Evolutionary conservation across 1,140 invertebrate species (phyloP).

Genomic region (Liolophura sinensis): DNA sequence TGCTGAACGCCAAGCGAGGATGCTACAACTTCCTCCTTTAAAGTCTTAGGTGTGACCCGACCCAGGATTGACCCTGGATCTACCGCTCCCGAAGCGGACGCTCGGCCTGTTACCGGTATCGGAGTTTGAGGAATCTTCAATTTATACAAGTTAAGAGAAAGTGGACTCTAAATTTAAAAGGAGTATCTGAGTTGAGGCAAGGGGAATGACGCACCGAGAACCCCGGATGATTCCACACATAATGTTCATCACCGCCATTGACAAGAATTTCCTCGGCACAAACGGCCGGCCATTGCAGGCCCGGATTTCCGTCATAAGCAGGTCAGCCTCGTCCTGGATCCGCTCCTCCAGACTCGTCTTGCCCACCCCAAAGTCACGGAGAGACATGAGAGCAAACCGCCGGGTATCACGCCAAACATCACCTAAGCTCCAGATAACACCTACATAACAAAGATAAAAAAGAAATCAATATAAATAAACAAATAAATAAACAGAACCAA

Average conservation of each 20-base stretch:
- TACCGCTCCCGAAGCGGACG: too few relatives aligned
- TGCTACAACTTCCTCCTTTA: too few relatives aligned
- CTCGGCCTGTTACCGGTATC: too few relatives aligned
- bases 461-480: too few relatives aligned
- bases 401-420: slow-evolving; percentile 90
- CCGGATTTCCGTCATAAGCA: slow-evolving; percentile 4
- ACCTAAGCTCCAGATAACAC: slow-evolving; percentile 88
- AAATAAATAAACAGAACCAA: too few relatives aligned
- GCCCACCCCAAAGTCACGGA: slow-evolving; percentile 80
- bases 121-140: not conserved
- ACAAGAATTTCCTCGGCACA: slow-evolving; percentile 12
- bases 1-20: too few relatives aligned
- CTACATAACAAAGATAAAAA: slow-evolving; percentile 49
- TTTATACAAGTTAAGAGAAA: not conserved
- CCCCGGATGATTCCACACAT: slow-evolving; percentile 28
- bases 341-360: slow-evolving; percentile 23
- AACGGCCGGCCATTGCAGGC: slow-evolving; percentile 5
- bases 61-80: too few relatives aligned
- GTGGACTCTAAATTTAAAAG: not conserved
- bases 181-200: not conserved
- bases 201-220: slow-evolving; percentile 10
- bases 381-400: slow-evolving; percentile 83
- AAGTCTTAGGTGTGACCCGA: too few relatives aligned
- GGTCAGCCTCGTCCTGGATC: slow-evolving; percentile 21
- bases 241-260: slow-evolving; percentile 28